Conservation (phyloP, 1,140 invertebrate species). For the Papilio aristodemus region DNA sequence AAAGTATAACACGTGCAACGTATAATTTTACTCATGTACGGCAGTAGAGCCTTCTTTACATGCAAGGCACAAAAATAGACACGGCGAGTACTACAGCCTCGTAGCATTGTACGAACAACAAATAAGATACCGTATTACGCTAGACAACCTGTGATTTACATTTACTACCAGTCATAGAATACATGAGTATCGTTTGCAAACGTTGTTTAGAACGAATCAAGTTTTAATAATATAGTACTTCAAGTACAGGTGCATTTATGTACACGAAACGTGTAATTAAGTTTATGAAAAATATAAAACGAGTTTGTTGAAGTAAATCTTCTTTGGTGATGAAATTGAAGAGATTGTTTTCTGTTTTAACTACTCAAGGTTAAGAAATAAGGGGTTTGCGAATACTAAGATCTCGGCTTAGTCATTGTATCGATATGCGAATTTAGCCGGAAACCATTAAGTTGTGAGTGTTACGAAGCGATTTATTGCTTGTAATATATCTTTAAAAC, state of each 20-base stretch:
- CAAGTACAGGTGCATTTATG: background rate
- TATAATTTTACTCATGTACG: slow-evolving; percentile 27
- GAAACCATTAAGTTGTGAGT: slow-evolving; percentile 46
- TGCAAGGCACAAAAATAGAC: slow-evolving; percentile 22
- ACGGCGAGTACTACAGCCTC: background rate
- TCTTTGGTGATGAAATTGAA: too few species aligned
- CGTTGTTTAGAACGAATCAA: background rate
- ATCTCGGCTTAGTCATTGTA: slow-evolving; percentile 44
- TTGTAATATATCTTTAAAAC: slow-evolving; percentile 43
- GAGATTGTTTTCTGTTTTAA: too few species aligned
- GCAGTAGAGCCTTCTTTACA: background rate
- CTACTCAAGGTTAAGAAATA: too few species aligned
- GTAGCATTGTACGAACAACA: background rate
- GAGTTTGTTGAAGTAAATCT: too few species aligned
- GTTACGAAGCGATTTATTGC: slow-evolving; percentile 41
- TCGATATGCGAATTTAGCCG: slow-evolving; percentile 46
- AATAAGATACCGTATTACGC: slow-evolving; percentile 12
- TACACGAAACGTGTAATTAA: too few species aligned
- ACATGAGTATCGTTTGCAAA: slow-evolving; percentile 2
- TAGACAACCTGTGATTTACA: slow-evolving; percentile 22
- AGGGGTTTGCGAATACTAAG: too few species aligned
- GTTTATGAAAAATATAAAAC: too few species aligned
- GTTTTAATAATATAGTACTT: background rate
- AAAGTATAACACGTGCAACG: background rate
- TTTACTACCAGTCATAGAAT: slow-evolving; percentile 5